Base-by-base conservation (phyloP, 2,113 vertebrate species). In the Rutilus rutilus region DNA sequence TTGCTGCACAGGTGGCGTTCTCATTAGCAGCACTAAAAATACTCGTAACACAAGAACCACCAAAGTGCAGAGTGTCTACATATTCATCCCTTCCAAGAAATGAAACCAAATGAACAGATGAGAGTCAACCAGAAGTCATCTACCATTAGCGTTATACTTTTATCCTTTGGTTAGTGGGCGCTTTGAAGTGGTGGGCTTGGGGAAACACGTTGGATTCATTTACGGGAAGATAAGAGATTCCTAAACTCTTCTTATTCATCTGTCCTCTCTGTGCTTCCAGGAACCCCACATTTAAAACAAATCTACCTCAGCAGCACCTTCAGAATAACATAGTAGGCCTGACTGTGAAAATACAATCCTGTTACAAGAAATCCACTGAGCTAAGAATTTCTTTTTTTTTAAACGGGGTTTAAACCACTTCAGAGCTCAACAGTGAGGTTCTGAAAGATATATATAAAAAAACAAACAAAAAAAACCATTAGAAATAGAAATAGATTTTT, bases 221-320 rank as follows among this genome's bases (percentile, higher is more conserved):
- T 87, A 85, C 78, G 60, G 69, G 84, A 87, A 89, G 86, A 90
- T 90, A 90, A 90, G 83, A 39, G 86, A 85, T 89, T 86, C 86
- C 76, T 80, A 60, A 75, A 36, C 52, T 62, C 27, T 65, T 81
- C 57, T 74, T 78, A 54, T 83, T 87, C 82, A 80, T 88, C 85
- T 86, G 64, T 52, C 45, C 50, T 75, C 69, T 65, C 57, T 71
- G 27, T 78, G 80, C 27, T 47, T 81, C 27, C 80, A 82, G 33
- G 33, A 73, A 52, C 39, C 36, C 25, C 64, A 84, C 10, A 42
- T 62, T 64, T 69, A 86, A 19, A 82, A 36, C 69, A 78, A 42
- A 39, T 83, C 65, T 65, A 76, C 3, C 15, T 33, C 64, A 78
- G 81, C 62, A 71, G 81, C 62, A 71, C 30, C 54, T 65, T 64